A percentile compares a stretch with the other conserved stretches of the same genome.
These are phyloP conservation scores for Edolisoma coerulescens DNA, from an alignment of 2,113 vertebrate genomes.

Conservation along the genomic window DNA sequence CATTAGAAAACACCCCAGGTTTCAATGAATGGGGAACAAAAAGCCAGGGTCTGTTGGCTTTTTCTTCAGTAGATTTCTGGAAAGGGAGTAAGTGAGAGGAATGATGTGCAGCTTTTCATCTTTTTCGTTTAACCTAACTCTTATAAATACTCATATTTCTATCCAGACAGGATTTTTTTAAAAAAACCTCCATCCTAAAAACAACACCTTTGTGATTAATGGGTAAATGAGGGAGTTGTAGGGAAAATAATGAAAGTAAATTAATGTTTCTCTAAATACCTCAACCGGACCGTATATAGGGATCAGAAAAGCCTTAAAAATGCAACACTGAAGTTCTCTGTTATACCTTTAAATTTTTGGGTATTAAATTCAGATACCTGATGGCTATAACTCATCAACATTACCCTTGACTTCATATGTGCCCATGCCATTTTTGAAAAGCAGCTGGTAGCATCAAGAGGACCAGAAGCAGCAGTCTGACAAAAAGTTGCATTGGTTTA, in stretches of 20 bases:
- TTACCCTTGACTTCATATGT: neutral
- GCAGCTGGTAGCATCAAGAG: neutral
- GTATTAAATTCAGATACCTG: neutral
- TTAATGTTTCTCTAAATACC: neutral
- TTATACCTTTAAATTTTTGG: neutral
- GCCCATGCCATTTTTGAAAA: neutral
- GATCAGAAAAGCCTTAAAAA: neutral
- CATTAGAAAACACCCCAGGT: neutral
- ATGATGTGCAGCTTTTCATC: neutral
- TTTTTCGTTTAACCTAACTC: neutral
- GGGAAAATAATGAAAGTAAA: neutral
- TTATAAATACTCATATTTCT: neutral
- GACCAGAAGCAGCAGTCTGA: neutral
- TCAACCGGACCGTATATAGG: neutral
- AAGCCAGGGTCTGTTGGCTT: rapidly evolving
- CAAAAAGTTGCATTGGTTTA: neutral
- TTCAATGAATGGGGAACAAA: neutral
- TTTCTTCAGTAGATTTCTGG: neutral
- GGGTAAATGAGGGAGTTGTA: neutral
- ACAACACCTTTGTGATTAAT: neutral
- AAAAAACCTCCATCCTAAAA: neutral
- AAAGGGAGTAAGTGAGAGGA: neutral
- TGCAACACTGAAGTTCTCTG: neutral
- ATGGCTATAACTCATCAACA: neutral
- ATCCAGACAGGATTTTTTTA: rapidly evolving